Evolutionary conservation across 2,113 vertebrate species (phyloP).

Genomic region (Hippocampus barbouri): DNA sequence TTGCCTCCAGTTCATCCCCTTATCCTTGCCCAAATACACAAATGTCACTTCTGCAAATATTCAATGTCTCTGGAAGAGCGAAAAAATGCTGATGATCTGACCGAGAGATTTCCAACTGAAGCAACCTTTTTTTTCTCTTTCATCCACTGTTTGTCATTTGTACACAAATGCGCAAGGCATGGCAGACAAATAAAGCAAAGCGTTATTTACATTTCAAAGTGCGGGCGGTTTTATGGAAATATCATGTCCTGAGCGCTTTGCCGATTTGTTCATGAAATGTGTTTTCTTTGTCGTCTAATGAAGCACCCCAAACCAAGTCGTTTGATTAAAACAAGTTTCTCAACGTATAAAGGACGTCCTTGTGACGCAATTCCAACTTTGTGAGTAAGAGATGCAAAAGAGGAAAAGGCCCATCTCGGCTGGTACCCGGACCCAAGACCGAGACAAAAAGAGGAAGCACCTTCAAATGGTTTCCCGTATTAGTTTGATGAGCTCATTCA

Average conservation of each 20-base stretch:
- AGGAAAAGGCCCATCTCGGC: too few relatives aligned
- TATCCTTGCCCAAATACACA: conserved; percentile 58
- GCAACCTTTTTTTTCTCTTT: conserved; percentile 44
- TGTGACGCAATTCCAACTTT: neutral
- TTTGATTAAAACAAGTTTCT: neutral
- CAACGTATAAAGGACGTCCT: neutral
- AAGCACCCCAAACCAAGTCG: too few relatives aligned
- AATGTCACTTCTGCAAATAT: conserved; percentile 51
- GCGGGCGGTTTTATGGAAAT: conserved; percentile 27
- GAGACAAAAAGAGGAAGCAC: too few relatives aligned
- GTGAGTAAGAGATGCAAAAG: too few relatives aligned
- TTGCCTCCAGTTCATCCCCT: conserved; percentile 51
- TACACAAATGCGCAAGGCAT: conserved; percentile 24
- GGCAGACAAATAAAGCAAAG: conserved; percentile 25
- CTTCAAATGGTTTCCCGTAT: too few relatives aligned
- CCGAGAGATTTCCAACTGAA: conserved; percentile 46
- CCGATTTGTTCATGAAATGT: conserved; percentile 39
- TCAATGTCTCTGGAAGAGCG: conserved; percentile 48
- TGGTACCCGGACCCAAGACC: too few relatives aligned
- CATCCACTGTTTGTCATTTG: conserved; percentile 48
- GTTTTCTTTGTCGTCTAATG: conserved; percentile 39
- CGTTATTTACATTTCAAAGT: conserved; percentile 29
- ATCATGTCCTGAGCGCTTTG: conserved; percentile 14
- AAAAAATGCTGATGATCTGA: conserved; percentile 47
- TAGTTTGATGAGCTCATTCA: too few relatives aligned